Base-by-base conservation (phyloP, 2,113 vertebrate genomes). In the Pungitius pungitius region DNA sequence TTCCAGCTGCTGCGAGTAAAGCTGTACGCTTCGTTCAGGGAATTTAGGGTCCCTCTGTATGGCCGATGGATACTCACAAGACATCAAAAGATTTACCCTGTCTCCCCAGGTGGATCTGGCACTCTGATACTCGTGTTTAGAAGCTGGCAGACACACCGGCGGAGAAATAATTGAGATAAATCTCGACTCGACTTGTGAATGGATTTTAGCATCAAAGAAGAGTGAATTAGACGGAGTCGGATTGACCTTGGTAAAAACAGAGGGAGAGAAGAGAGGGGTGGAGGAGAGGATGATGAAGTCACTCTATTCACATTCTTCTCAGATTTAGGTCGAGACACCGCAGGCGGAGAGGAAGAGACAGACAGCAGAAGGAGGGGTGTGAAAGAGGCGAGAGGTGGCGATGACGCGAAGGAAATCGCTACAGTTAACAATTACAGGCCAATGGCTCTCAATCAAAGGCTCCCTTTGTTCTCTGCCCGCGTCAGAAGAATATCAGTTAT, bases 101-200 rank as follows among this genome's bases (percentile, higher is more conserved):
- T 75, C 63, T 86, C 68, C 81, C 75, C 51, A 69, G 63, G 76
- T 77, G 79, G 80, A 83, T 62, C 72, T 71, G 71, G 81, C 78
- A 82, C 77, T 64, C 68, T 67, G 67, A 89, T 82, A 67, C 77
- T 82, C 79, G 65, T 89, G 85, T 91, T 91, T 88, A 85, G 86
- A 73, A 73, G 82, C 73, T 88, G 87, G 84, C 89, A 87, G 72
- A 84, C 63, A 33, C 55, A 51, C 68, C 18, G 35, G 69, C 20
- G 63, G 73, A 77, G 67, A 71, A 85, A 87, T 89, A 89, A 91
- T 88, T 86, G 85, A 88, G 87, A 91, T 91, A 90, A 88, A 91
- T 90, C 82, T 89, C 65, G 59, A 78, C 86, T 78, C 77, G 51
- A 52, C 80, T 40, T 77, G 73, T 75, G 72, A 79, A 66, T 67